Percentiles rank a stretch among this genome's conserved stretches.
Conservation (phyloP, 2,113 vertebrate genomes). For the Siphamia tubifer region DNA sequence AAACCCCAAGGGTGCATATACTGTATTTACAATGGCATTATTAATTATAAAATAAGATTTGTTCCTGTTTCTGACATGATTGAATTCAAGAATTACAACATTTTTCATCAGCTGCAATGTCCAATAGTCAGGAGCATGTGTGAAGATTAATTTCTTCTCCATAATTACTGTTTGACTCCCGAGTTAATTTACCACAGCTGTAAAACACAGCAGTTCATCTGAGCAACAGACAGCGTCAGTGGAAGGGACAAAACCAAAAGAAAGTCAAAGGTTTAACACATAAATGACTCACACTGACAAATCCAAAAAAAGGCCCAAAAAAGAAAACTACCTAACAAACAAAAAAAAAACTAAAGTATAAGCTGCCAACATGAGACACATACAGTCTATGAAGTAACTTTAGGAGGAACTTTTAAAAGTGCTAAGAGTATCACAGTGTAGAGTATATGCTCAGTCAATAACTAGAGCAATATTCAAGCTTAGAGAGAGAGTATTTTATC, state of each 20-base stretch:
- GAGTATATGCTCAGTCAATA: slow-evolving; percentile 10
- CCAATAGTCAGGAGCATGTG: neutral
- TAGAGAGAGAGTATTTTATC: slow-evolving; percentile 1
- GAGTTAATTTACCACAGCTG: slow-evolving; percentile 9
- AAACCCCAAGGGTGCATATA: too few species aligned
- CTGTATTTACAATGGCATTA: neutral
- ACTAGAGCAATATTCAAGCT: neutral
- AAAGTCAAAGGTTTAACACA: neutral
- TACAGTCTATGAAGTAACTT: slow-evolving; percentile 11
- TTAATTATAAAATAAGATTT: neutral
- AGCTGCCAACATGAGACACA: too few species aligned
- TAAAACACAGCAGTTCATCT: slow-evolving; percentile 31
- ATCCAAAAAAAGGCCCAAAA: neutral
- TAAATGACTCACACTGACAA: neutral
- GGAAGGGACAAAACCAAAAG: too few species aligned
- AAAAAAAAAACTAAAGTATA: too few species aligned
- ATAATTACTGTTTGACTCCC: slow-evolving; percentile 12
- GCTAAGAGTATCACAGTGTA: neutral
- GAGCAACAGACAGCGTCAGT: too few species aligned
- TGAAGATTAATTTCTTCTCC: slow-evolving; percentile 10
- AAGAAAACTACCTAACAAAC: too few species aligned
- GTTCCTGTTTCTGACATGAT: neutral
- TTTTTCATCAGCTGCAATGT: slow-evolving; percentile 2
- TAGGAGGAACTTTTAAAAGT: neutral
- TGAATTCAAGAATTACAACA: neutral